Percentiles rank a stretch among this genome's conserved stretches.
phyloP scores from a whole-genome alignment of 1,140 invertebrate genomes.

The Watersipora subatra region DNA sequence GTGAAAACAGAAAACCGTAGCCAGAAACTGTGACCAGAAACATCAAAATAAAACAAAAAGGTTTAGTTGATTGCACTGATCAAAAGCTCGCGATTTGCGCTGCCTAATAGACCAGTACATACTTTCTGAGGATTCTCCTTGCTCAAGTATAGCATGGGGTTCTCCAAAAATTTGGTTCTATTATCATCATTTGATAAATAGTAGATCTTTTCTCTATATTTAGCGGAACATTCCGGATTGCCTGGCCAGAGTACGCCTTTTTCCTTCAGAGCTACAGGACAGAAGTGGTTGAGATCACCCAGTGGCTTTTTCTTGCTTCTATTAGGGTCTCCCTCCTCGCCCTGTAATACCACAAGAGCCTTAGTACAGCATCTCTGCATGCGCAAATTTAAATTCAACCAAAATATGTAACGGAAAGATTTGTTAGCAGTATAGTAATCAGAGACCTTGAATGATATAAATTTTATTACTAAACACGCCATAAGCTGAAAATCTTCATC shows the following conservation, averaged over 20 bases:
- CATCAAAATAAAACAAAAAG: too few species aligned
- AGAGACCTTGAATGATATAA: too few species aligned
- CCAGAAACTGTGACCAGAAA: too few species aligned
- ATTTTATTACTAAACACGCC: too few species aligned
- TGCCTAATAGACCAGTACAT: too few species aligned
- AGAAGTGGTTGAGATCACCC: constrained; percentile 38
- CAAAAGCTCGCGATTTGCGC: too few species aligned
- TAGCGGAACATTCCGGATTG: constrained; percentile 34
- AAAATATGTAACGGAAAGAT: too few species aligned
- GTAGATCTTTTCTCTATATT: constrained; percentile 36
- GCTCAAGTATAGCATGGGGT: constrained; percentile 26
- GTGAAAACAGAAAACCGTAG: too few species aligned
- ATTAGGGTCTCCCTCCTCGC: constrained; percentile 31
- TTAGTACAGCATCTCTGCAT: constrained; percentile 5
- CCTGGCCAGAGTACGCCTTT: constrained; percentile 32
- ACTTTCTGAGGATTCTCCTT: constrained; percentile 27
- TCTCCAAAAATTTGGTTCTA: constrained; percentile 30
- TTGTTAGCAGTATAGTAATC: too few species aligned
- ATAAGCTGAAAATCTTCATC: too few species aligned
- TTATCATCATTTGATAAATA: constrained; percentile 32
- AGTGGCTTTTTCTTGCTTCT: constrained; percentile 30
- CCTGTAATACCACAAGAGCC: too few species aligned
- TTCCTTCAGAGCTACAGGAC: constrained; percentile 35
- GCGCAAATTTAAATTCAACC: not conserved
- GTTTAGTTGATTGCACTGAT: too few species aligned